Percentiles rank a stretch among this genome's conserved stretches.
These are phyloP conservation scores for Circaetus cinerascens DNA, from an alignment of 2,113 vertebrate genomes.

Conservation along the genomic window DNA sequence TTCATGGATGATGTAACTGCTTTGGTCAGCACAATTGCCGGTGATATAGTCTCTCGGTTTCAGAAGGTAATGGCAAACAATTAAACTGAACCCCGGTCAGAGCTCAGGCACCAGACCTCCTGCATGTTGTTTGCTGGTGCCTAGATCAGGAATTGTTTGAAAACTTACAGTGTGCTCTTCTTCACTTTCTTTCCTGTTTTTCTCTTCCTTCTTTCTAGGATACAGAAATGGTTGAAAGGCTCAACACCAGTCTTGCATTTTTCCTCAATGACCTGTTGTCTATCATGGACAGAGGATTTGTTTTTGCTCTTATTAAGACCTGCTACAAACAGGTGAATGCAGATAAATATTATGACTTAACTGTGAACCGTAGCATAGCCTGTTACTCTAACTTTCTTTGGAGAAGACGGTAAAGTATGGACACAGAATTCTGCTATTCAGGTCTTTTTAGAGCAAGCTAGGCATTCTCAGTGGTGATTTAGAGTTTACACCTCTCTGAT, in stretches of 20 bases:
- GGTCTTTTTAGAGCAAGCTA: neutral
- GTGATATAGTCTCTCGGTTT: conserved; percentile 93
- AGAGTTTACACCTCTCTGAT: neutral
- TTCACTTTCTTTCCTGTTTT: neutral
- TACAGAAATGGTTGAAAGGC: conserved; percentile 93
- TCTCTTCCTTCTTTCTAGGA: conserved; percentile 76
- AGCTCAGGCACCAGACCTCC: neutral
- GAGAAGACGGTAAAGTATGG: neutral
- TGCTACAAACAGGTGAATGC: conserved; percentile 94
- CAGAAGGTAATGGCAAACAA: conserved; percentile 86
- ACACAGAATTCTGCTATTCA: neutral
- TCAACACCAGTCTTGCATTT: conserved; percentile 95
- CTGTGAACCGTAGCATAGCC: neutral
- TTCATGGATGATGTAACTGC: conserved; percentile 98
- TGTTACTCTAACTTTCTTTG: neutral
- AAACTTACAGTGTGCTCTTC: neutral
- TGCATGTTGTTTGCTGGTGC: neutral
- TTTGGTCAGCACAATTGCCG: conserved; percentile 94
- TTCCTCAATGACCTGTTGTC: conserved; percentile 97
- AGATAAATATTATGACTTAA: neutral
- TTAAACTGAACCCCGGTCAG: neutral
- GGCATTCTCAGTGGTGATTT: neutral
- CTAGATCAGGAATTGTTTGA: neutral
- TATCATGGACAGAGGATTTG: conserved; percentile 97
- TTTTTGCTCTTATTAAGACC: conserved; percentile 88